Evolutionary conservation across 2,888 invertebrate genomes (phyloP), one percentile per base, ranked within the genome.

Genomic region (Taphrorychus bicolor): DNA sequence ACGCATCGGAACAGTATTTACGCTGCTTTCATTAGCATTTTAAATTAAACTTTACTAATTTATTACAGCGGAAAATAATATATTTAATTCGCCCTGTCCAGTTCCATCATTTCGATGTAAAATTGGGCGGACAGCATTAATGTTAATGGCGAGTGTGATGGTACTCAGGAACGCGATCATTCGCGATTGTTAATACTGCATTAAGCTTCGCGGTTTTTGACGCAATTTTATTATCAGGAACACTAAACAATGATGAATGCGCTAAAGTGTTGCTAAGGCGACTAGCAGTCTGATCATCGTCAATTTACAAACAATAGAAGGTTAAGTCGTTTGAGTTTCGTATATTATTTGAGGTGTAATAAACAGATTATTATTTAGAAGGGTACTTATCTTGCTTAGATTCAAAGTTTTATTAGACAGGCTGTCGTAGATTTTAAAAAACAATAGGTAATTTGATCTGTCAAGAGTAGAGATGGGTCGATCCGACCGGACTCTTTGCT

Each of bases 31-130:
- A 60, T 60, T 59, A 60, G 40, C 52, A 60, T 32, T 60, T 60
- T 60, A 60, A 60, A 60, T 60, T 19, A 60, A 51, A 22, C 22
- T 51, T 60, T 32, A 60, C 23, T 51, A 60, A 51, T 60, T 51
- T 60, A 56, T 56, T 56, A 56, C 40, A 56, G 40, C 56, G 56
- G 56, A 56, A 56, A 56, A 56, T 56, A 53, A 53, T 53, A 53
- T 53, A 58, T 45, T 22, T 58, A 48, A 22, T 22, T 63, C 14
- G 45, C 18, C 45, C 45, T 52, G 52, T 48, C 14, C 7, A 16
- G 9, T 48, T 19, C 19, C 11, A 17, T 48, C 48, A 48, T 16
- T 48, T 19, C 16, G 19, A 48, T 48, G 48, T 4, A 48, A 48
- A 7, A 48, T 19, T 48, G 48, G 48, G 17, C 9, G 48, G 48